These are phyloP conservation scores for Plebejus melissa DNA, from an alignment of 2,888 invertebrate genomes.

Conservation along the genomic window DNA sequence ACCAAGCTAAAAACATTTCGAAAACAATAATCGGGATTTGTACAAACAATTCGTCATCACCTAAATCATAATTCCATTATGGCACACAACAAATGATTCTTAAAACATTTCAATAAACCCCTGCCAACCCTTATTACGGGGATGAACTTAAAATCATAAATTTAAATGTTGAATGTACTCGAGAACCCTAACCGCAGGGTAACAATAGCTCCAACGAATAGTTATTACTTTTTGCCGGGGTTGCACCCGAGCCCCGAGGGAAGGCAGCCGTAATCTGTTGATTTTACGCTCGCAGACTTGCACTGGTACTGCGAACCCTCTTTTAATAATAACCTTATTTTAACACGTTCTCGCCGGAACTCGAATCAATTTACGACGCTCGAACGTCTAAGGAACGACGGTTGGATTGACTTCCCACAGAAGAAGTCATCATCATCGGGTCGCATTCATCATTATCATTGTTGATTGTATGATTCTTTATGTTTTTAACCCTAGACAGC, in stretches of 20 bases:
- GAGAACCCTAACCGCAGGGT: conserved; percentile 64
- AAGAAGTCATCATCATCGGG: conserved; percentile 28
- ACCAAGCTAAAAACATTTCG: neutral
- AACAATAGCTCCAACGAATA: conserved; percentile 72
- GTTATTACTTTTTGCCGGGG: conserved; percentile 62
- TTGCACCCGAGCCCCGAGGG: conserved; percentile 44
- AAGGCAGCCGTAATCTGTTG: conserved; percentile 73
- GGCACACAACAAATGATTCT: conserved; percentile 27
- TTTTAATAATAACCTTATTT: conserved; percentile 70
- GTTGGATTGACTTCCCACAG: conserved; percentile 39
- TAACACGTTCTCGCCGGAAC: conserved; percentile 63
- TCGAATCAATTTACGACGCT: conserved; percentile 50
- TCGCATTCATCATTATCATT: neutral
- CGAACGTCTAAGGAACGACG: conserved; percentile 48
- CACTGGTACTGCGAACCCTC: conserved; percentile 53
- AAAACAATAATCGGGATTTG: neutral
- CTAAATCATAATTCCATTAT: conserved; percentile 21
- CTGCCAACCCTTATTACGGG: conserved; percentile 38
- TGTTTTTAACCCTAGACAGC: too few species aligned
- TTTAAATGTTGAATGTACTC: conserved; percentile 43
- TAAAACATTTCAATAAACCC: conserved; percentile 29
- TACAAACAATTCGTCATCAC: conserved; percentile 10
- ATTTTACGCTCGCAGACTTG: conserved; percentile 70
- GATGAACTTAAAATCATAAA: conserved; percentile 36
- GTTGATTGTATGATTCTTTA: neutral